Evolutionary conservation across 2,113 vertebrate genomes (phyloP), one percentile per base, ranked within the genome.

Genomic region (Bolborhynchus lineola): DNA sequence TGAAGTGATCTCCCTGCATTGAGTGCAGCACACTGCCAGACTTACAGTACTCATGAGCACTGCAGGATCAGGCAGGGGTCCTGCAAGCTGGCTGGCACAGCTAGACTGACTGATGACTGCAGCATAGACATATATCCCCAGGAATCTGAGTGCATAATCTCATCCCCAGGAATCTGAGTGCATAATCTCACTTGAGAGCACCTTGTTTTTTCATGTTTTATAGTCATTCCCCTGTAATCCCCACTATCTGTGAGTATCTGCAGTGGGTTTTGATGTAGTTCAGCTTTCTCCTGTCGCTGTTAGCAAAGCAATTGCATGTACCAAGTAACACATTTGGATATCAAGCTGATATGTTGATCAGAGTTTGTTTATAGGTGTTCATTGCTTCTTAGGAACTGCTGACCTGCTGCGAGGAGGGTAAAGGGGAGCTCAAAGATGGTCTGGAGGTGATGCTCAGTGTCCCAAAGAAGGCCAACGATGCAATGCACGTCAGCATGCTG

Each of bases 401-500:
- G 95, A 99, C 99, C 26, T 99, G 99, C 96, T 99, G 99, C 9
- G 99, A 99, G 97, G 99, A 99, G 96, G 99, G 99, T 47, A 99
- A 99, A 96, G 99, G 99, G 33, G 99, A 99, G 52, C 99, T 99
- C 50, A 99, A 99, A 95, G 99, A 99, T 41, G 99, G 99, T 25
- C 96, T 99, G 98, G 99, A 99, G 81, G 99, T 99, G 96, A 99
- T 99, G 99, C 98, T 99, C 75, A 98, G 99, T 26, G 99, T 99
- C 65, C 99, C 99, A 2, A 99, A 99, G 98, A 99, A 99, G 98
- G 99, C 99, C 70, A 99, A 99, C 3, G 99, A 99, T 0, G 99
- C 99, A 52, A 99, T 99, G 99, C 99, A 99, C 2, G 98, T 99
- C 90, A 99, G 99, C 98, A 99, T 99, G 99, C 94, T 99, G 97